Evolutionary conservation across 2,888 invertebrate species (phyloP), one percentile per base, ranked within the genome.

Genomic region (Xestia ashworthii): DNA sequence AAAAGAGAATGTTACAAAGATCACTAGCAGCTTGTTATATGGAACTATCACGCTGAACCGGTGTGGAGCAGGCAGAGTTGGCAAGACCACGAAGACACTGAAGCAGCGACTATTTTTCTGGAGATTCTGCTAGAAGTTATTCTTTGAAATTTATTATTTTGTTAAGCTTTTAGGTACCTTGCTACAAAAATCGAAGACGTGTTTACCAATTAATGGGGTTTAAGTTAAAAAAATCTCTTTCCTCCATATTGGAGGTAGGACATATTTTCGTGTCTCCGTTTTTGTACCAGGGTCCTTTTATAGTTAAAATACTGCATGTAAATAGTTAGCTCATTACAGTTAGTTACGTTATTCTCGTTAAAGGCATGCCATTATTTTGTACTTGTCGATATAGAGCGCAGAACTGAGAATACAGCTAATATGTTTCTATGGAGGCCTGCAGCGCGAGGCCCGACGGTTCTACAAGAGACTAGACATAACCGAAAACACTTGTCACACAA

Each of bases 311-410:
- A 88, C 86, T 85, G 87, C 76, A 84, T 70, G 78, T 85, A 84
- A 84, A 79, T 84, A 78, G 81, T 79, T 74, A 83, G 78, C 74
- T 80, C 85, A 87, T 87, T 85, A 90, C 75, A 85, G 90, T 91
- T 90, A 91, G 89, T 91, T 91, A 91, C 89, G 91, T 91, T 92
- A 91, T 87, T 92, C 91, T 89, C 86, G 90, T 92, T 90, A 92
- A 94, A 95, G 94, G 94, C 93, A 94, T 95, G 95, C 93, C 93
- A 92, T 93, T 89, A 91, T 92, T 92, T 96, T 96, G 96, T 96
- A 96, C 96, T 96, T 96, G 94, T 94, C 91, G 91, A 93, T 92
- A 92, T 88, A 91, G 92, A 94, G 94, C 92, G 93, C 92, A 93
- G 92, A 91, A 91, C 90, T 91, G 92, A 93, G 90, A 90, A 92